These are phyloP conservation scores for Aldabrachelys gigantea DNA, from an alignment of 2,113 vertebrate genomes.

Conservation along the genomic window DNA sequence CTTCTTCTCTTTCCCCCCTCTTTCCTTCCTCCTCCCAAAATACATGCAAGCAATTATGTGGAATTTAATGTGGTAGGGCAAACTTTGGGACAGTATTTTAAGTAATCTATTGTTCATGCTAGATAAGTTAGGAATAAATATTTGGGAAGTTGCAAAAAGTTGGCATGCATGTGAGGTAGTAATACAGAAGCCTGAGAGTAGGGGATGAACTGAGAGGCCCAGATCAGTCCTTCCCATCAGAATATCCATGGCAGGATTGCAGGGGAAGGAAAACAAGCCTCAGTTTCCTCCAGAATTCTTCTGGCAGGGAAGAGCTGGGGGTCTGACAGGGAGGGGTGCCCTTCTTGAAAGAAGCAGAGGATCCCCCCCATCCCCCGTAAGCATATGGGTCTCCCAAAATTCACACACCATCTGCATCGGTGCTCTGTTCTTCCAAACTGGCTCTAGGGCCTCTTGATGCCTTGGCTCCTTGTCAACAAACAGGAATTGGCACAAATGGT, in stretches of 20 bases:
- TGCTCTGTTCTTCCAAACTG: not conserved
- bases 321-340: not conserved
- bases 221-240: not conserved
- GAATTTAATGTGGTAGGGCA: not conserved
- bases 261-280: not conserved
- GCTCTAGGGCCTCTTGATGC: not conserved
- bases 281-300: accelerated
- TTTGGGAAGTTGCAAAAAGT: not conserved
- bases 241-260: not conserved
- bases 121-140: not conserved
- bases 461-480: not conserved
- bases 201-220: not conserved
- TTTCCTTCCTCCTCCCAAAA: not conserved
- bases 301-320: not conserved
- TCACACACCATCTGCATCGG: not conserved
- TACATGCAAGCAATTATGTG: not conserved
- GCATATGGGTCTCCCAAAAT: not conserved
- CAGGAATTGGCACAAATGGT: accelerated
- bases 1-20: not conserved
- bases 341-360: not conserved
- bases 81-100: not conserved
- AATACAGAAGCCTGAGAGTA: conserved; percentile 3
- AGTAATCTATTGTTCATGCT: conserved; percentile 12
- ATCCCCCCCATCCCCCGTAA: not conserved
- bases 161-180: not conserved